A percentile compares a stretch with the other conserved stretches of the same genome.
These are phyloP conservation scores for Mechanitis messenoides DNA, from an alignment of 2,888 invertebrate genomes.

Conservation along the genomic window DNA sequence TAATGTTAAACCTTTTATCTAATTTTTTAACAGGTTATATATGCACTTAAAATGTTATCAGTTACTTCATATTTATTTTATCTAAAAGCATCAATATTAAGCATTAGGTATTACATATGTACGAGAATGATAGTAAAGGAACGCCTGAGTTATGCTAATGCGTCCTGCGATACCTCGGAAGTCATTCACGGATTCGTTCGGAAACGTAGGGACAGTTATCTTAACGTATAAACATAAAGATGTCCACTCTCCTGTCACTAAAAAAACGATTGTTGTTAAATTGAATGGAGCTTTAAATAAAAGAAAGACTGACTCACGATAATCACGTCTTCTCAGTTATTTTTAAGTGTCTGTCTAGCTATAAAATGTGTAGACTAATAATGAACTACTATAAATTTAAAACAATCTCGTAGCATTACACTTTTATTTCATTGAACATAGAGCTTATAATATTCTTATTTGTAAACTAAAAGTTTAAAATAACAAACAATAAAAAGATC, in stretches of 20 bases:
- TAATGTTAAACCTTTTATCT: too few species aligned
- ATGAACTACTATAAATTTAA: constrained; percentile 3
- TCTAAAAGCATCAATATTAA: constrained; percentile 14
- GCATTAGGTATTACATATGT: constrained; percentile 29
- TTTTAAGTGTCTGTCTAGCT: constrained; percentile 15
- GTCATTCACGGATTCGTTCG: constrained; percentile 32
- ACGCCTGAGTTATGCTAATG: constrained; percentile 41
- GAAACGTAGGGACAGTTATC: constrained; percentile 52
- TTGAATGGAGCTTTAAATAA: constrained; percentile 69
- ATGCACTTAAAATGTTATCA: too few species aligned
- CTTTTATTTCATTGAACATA: background rate
- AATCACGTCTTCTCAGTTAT: constrained; percentile 41
- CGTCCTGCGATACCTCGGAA: constrained; percentile 32
- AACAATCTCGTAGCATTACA: background rate
- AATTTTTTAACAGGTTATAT: too few species aligned
- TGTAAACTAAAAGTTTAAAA: too few species aligned
- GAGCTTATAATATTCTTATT: too few species aligned
- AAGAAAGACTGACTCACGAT: constrained; percentile 53
- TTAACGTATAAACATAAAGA: constrained; percentile 68
- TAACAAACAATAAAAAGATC: too few species aligned
- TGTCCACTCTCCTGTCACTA: constrained; percentile 63
- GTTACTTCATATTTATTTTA: background rate
- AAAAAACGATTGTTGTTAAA: constrained; percentile 72
- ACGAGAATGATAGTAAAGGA: constrained; percentile 34
- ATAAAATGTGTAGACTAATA: constrained; percentile 1